Conservation (phyloP, 2,797 vertebrate species). For the Sebastes trivittatus region DNA sequence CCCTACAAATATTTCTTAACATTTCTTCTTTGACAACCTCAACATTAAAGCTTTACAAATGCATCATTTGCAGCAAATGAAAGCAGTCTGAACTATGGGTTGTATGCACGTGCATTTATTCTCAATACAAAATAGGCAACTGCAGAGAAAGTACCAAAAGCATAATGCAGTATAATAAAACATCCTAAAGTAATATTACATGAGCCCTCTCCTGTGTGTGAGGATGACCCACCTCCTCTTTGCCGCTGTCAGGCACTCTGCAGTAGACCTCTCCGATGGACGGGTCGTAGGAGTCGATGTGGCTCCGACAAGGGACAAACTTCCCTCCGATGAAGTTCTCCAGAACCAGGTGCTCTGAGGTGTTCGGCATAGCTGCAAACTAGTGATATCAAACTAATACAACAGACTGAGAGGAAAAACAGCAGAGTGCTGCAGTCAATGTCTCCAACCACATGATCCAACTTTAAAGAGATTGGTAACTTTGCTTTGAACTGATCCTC, state of each 20-base stretch:
- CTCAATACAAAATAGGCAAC: background rate
- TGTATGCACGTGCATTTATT: background rate
- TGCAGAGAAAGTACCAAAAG: background rate
- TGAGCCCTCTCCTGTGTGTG: background rate
- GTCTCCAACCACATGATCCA: background rate
- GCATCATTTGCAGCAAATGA: background rate
- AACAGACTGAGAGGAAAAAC: background rate
- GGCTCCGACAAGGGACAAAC: conserved; percentile 84
- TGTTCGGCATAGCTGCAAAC: conserved; percentile 42
- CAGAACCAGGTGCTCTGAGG: conserved; percentile 82
- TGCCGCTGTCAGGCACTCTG: conserved; percentile 92
- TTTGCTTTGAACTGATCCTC: background rate
- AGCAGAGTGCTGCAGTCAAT: background rate
- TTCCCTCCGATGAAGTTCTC: conserved; percentile 93
- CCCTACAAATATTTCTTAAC: background rate
- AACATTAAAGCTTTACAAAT: background rate
- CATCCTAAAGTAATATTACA: background rate
- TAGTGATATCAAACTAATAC: background rate
- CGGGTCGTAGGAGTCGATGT: conserved; percentile 91
- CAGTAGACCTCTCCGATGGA: conserved; percentile 92
- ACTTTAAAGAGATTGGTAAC: too few relatives aligned
- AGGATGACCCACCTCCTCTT: conserved; percentile 86
- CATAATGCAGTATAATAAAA: background rate
- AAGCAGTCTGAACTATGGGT: background rate
- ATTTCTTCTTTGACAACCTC: background rate